Conservation (phyloP, 2,888 invertebrate species). For the Nysson spinosus region DNA sequence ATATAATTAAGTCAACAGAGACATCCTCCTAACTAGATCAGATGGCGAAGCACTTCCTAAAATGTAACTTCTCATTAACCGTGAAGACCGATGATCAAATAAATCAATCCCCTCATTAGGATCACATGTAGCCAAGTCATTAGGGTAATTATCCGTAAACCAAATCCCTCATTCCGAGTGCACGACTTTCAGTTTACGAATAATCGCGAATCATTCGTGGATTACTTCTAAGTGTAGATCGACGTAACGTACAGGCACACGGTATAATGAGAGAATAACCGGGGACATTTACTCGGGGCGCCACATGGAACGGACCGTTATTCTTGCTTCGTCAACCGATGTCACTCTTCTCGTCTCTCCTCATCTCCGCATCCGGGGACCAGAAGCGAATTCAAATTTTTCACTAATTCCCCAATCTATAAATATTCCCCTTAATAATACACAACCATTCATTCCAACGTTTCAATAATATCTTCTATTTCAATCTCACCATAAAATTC, state of each 20-base stretch:
- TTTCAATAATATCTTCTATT: too few relatives aligned
- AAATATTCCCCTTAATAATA: too few relatives aligned
- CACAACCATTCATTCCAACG: too few relatives aligned
- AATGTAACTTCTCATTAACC: too few relatives aligned
- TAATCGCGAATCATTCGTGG: slow-evolving; percentile 44
- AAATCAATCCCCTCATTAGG: too few relatives aligned
- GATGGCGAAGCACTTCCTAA: too few relatives aligned
- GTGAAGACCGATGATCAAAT: too few relatives aligned
- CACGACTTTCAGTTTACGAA: slow-evolving; percentile 37
- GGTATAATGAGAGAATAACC: slow-evolving; percentile 64
- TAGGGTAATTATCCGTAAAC: slow-evolving; percentile 1
- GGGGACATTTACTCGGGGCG: slow-evolving; percentile 73
- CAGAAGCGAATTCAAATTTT: slow-evolving; percentile 46
- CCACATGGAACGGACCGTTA: slow-evolving; percentile 76
- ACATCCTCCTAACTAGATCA: too few relatives aligned
- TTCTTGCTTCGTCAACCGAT: slow-evolving; percentile 47
- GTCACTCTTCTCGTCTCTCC: slow-evolving; percentile 26
- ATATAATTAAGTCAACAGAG: too few relatives aligned
- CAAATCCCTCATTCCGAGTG: slow-evolving; percentile 5
- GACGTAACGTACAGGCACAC: slow-evolving; percentile 40
- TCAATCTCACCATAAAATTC: too few relatives aligned
- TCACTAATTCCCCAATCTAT: background rate
- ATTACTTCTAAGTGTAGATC: slow-evolving; percentile 32
- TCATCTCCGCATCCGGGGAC: too few relatives aligned
- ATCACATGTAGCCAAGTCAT: too few relatives aligned